phyloP scores from a whole-genome alignment of 1,140 invertebrate genomes.

The Globodera ellingtonae region DNA sequence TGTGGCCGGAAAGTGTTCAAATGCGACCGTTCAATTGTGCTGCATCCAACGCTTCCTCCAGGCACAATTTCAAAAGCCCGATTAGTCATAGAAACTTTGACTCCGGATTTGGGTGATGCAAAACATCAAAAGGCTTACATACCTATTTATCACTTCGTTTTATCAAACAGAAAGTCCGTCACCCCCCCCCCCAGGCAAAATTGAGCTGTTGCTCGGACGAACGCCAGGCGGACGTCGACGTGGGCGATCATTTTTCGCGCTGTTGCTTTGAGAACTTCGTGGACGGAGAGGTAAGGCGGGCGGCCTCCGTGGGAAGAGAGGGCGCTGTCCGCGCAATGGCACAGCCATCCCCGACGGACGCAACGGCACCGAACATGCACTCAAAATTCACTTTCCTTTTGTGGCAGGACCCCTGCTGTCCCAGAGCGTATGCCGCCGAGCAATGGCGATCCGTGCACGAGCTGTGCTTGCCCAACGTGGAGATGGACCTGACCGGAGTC shows the following conservation, averaged over 20 bases:
- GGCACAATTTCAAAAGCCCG: constrained; percentile 31
- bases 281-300: constrained; percentile 41
- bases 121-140: not conserved
- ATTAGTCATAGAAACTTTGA: constrained; percentile 7
- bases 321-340: no score
- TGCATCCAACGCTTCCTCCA: constrained; percentile 64
- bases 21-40: constrained; percentile 58
- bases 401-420: constrained; percentile 58
- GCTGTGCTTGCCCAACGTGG: constrained; percentile 60
- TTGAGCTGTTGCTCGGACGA: constrained; percentile 56
- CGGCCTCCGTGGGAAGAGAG: no score
- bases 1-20: constrained; percentile 60
- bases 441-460: constrained; percentile 61
- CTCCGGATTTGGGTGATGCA: no score
- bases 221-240: constrained; percentile 38
- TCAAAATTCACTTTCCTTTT: not conserved
- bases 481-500: constrained; percentile 55
- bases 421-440: constrained; percentile 35
- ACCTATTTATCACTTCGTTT: no score
- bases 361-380: no score
- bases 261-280: constrained; percentile 60
- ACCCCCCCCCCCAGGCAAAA: constrained; percentile 50
- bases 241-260: constrained; percentile 56
- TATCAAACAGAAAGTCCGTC: not conserved
- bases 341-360: no score